Evolutionary conservation across 2,113 vertebrate genomes (phyloP).

Genomic region (Balaenoptera acutorostrata): DNA sequence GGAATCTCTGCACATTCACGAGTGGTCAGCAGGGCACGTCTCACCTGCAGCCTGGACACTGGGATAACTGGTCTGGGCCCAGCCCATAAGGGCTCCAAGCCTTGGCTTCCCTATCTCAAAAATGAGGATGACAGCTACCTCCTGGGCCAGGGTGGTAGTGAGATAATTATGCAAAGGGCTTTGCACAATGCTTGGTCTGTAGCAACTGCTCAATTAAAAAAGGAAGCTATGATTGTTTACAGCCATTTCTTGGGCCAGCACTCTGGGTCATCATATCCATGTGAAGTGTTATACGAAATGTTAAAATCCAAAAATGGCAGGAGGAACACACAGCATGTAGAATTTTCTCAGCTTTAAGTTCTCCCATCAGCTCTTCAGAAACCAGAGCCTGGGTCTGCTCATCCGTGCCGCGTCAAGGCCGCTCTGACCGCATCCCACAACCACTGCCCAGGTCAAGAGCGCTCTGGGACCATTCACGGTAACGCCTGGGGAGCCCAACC

Average conservation of each 20-base stretch:
- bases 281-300: neutral
- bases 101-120: neutral
- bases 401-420: fast-evolving
- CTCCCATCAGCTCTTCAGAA: neutral
- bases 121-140: neutral
- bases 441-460: neutral
- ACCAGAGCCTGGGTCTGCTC: neutral
- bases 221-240: neutral
- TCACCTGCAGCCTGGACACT: neutral
- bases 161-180: neutral
- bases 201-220: neutral
- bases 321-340: neutral
- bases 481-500: neutral
- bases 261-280: fast-evolving
- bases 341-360: neutral
- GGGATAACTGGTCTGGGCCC: neutral
- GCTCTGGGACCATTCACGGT: neutral
- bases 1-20: fast-evolving
- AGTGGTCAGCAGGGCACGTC: neutral
- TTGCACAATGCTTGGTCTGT: neutral
- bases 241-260: fast-evolving
- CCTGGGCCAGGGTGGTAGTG: neutral
- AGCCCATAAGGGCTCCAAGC: no score
- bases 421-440: fast-evolving
- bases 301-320: neutral